Evolutionary conservation across 1,140 invertebrate genomes (phyloP).

Genomic region (Listronotus bonariensis): DNA sequence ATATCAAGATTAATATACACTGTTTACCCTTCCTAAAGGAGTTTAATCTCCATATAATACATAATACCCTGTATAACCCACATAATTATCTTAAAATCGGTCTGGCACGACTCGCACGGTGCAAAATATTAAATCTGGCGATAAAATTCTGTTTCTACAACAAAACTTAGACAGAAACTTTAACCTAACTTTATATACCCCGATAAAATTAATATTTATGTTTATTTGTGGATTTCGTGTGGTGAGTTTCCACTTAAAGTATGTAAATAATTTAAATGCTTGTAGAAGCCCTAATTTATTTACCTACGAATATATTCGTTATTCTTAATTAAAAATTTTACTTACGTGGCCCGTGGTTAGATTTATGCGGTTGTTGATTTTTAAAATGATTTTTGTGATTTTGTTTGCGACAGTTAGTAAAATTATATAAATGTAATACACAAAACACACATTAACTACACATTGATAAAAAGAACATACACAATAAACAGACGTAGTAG

Average conservation of each 20-base stretch:
- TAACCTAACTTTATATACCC: constrained; percentile 17
- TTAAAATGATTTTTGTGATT: too few species aligned
- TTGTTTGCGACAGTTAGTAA: too few species aligned
- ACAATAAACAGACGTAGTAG: too few species aligned
- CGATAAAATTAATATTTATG: constrained; percentile 39
- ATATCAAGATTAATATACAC: background rate
- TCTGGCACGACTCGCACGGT: constrained; percentile 3
- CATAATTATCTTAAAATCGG: constrained; percentile 15
- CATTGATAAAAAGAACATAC: too few species aligned
- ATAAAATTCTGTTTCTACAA: constrained; percentile 33
- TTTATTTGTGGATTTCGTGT: constrained; percentile 38
- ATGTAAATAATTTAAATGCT: constrained; percentile 30
- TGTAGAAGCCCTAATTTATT: constrained; percentile 23
- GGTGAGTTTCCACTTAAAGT: constrained; percentile 19
- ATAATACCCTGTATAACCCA: background rate
- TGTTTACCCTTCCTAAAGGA: too few species aligned
- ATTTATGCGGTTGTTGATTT: too few species aligned
- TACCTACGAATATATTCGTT: background rate
- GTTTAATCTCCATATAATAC: too few species aligned
- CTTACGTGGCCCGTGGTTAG: constrained; percentile 7
- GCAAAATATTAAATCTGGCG: constrained; percentile 8
- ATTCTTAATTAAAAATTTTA: constrained; percentile 14
- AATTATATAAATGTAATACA: too few species aligned
- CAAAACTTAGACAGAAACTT: constrained; percentile 31
- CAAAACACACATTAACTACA: too few species aligned